These are phyloP conservation scores for Acanthopagrus latus DNA, from an alignment of 2,797 vertebrate species.

Conservation along the genomic window DNA sequence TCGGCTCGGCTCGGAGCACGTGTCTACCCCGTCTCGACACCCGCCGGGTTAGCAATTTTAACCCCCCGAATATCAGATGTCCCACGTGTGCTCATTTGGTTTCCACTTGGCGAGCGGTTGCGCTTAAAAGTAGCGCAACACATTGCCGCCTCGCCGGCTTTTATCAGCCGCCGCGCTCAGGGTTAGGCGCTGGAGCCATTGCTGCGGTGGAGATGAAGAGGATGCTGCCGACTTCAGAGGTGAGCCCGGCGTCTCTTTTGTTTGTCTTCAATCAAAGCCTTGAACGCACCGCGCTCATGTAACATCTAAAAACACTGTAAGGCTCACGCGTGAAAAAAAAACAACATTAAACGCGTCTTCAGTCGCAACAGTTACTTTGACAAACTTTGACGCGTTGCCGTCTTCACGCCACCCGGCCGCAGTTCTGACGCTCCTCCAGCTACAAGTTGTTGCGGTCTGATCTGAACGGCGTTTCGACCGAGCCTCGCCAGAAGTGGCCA, in stretches of 20 bases:
- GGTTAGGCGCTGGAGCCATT: constrained; percentile 58
- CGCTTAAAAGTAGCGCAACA: constrained; percentile 55
- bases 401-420: neutral
- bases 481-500: constrained; percentile 1
- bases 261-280: too few relatives aligned
- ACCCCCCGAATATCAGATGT: neutral
- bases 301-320: neutral
- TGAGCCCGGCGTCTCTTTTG: constrained; percentile 32
- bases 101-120: constrained; percentile 27
- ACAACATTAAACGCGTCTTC: neutral
- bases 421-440: rapidly evolving
- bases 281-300: neutral
- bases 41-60: neutral
- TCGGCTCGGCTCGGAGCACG: constrained; percentile 50
- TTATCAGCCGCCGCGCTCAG: constrained; percentile 28
- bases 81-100: constrained; percentile 16
- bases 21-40: constrained; percentile 30
- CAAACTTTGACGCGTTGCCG: neutral
- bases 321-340: too few relatives aligned
- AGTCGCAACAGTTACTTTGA: neutral
- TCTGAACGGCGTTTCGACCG: neutral
- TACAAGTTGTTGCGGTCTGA: neutral
- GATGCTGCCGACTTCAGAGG: constrained; percentile 53
- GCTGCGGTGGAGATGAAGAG: constrained; percentile 53
- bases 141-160: constrained; percentile 33